Percentiles rank a stretch among this genome's conserved stretches.
Conservation (phyloP, 2,888 invertebrate species). For the Lomographa bimaculata region DNA sequence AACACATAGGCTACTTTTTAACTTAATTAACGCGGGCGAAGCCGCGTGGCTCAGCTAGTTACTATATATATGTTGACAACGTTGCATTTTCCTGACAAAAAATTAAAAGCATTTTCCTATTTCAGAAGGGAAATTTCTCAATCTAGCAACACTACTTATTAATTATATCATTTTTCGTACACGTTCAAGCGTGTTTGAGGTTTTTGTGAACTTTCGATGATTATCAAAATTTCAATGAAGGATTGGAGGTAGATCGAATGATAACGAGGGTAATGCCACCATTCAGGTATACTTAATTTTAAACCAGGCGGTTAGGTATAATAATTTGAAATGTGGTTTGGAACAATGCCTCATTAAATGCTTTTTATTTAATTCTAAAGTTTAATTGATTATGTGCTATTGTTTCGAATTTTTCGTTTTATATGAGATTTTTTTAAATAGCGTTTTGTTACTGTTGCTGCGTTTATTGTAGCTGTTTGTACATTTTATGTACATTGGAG, state of each 20-base stretch:
- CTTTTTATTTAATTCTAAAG: conserved; percentile 4
- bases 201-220: conserved; percentile 3
- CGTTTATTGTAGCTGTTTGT: no score
- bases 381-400: conserved; percentile 6
- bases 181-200: conserved; percentile 15
- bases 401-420: conserved; percentile 8
- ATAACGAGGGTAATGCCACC: conserved; percentile 6
- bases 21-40: no score
- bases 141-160: conserved; percentile 5
- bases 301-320: no score
- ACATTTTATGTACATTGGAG: no score
- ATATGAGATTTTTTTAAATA: no score
- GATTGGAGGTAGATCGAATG: conserved; percentile 1
- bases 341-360: conserved; percentile 8
- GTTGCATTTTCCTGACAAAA: no score
- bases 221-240: conserved; percentile 4
- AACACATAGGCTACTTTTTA: no score
- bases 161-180: conserved; percentile 11
- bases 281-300: conserved; percentile 2
- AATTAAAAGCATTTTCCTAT: neutral
- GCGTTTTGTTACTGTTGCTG: no score
- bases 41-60: no score
- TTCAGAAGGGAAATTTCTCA: neutral
- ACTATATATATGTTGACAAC: no score
- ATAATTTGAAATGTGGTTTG: conserved; percentile 5